Conservation (phyloP, 2,888 invertebrate genomes). For the Andrena minutula region DNA sequence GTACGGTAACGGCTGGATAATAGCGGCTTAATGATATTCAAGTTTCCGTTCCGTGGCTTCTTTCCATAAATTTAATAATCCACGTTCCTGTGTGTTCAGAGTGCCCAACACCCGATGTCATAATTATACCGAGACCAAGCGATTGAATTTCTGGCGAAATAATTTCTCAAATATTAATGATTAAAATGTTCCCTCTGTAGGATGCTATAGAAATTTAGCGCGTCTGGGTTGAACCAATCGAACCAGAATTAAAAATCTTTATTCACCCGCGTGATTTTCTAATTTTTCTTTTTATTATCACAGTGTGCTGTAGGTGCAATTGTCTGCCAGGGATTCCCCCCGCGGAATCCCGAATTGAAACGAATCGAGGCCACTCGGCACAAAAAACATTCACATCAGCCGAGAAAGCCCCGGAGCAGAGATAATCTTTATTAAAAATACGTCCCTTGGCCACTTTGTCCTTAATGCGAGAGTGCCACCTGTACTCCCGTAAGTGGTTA, state of each 20-base stretch:
- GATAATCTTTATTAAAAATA: conserved; percentile 59
- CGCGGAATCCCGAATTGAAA: neutral
- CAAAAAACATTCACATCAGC: conserved; percentile 33
- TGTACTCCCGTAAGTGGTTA: conserved; percentile 60
- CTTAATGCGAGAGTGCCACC: conserved; percentile 66
- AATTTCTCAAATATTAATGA: neutral
- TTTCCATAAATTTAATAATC: conserved; percentile 41
- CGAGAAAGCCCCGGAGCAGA: conserved; percentile 15
- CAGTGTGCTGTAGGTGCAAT: neutral
- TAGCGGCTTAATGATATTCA: neutral
- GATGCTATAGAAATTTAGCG: too few species aligned
- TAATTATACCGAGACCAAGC: neutral
- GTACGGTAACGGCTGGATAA: conserved; percentile 26
- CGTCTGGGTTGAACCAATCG: too few species aligned
- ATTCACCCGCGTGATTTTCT: too few species aligned
- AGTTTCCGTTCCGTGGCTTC: conserved; percentile 4
- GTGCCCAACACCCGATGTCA: neutral
- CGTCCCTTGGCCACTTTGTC: conserved; percentile 63
- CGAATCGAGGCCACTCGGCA: conserved; percentile 36
- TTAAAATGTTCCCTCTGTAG: too few species aligned
- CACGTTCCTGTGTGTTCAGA: too few species aligned
- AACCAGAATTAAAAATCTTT: too few species aligned
- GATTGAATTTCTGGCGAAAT: neutral
- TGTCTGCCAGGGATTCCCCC: neutral
- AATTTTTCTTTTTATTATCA: too few species aligned